These are phyloP conservation scores for Zapus hudsonius DNA, from an alignment of 2,113 vertebrate genomes.

Conservation along the genomic window DNA sequence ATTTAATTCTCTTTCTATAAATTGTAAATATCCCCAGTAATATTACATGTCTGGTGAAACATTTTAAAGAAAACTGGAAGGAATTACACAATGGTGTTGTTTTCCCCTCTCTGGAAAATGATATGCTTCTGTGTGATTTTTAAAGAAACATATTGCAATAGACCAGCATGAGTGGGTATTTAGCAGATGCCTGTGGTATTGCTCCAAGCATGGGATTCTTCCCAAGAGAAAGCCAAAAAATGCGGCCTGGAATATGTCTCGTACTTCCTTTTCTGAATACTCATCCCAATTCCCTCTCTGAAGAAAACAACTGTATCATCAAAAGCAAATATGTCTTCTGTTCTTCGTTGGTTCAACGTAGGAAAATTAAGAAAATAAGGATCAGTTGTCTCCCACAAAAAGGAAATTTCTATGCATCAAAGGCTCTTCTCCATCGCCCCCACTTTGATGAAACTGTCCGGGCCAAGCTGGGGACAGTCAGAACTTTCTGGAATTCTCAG, in stretches of 20 bases:
- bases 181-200: not conserved
- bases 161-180: not conserved
- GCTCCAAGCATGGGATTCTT: conserved; percentile 29
- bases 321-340: conserved; percentile 47
- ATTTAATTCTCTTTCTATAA: too few relatives aligned
- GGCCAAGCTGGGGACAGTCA: not conserved
- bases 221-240: conserved; percentile 12
- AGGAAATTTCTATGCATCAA: conserved; percentile 64
- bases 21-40: too few relatives aligned
- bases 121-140: not conserved
- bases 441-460: not conserved
- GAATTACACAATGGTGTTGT: not conserved
- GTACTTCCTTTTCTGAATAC: not conserved
- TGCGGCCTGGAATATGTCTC: conserved; percentile 4
- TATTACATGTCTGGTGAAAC: too few relatives aligned
- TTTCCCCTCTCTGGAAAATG: not conserved
- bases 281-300: not conserved
- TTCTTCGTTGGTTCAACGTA: conserved; percentile 12
- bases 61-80: not conserved
- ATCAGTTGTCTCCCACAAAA: conserved; percentile 46
- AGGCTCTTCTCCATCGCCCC: not conserved
- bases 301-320: conserved; percentile 40
- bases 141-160: not conserved
- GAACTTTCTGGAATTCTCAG: not conserved
- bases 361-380: conserved; percentile 51